Conservation (phyloP, 2,113 vertebrate genomes). For the Anser cygnoides region DNA sequence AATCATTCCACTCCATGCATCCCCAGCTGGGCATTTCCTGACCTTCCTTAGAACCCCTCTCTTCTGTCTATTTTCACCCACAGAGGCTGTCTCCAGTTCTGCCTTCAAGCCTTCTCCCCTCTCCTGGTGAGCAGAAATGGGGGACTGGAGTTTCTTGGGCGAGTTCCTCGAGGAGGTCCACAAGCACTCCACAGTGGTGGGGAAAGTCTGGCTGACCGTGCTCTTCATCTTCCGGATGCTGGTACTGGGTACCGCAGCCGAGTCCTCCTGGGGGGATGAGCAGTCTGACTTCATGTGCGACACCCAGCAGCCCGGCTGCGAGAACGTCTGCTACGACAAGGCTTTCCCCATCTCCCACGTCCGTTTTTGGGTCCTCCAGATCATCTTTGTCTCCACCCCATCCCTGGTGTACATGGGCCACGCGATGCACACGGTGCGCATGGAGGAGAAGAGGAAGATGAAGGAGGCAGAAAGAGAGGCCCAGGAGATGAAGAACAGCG, state of each 20-base stretch:
- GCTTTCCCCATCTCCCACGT: conserved; percentile 98
- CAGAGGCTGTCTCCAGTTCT: not conserved
- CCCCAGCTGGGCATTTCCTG: not conserved
- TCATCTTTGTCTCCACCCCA: conserved; percentile 95
- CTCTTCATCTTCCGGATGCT: conserved; percentile 99
- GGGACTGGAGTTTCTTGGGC: conserved; percentile 95
- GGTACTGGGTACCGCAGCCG: conserved; percentile 92
- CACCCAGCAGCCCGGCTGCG: conserved; percentile 91
- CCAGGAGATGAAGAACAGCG: conserved; percentile 45
- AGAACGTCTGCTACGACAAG: conserved; percentile 95
- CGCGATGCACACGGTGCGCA: conserved; percentile 88
- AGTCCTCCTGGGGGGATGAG: conserved; percentile 97
- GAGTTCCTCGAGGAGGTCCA: conserved; percentile 97
- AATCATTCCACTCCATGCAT: not conserved
- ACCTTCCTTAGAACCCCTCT: not conserved
- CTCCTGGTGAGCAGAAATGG: conserved; percentile 82
- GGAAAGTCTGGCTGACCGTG: conserved; percentile 95
- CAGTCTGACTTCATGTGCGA: conserved; percentile 95
- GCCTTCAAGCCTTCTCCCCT: not conserved
- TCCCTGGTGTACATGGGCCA: conserved; percentile 97
- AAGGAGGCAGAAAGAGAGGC: conserved; percentile 70
- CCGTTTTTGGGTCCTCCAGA: conserved; percentile 96
- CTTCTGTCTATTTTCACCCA: conserved; percentile 18
- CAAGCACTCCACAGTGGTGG: conserved; percentile 95
- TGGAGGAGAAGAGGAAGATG: conserved; percentile 86